A percentile compares a stretch with the other conserved stretches of the same genome.
phyloP scores from a whole-genome alignment of 2,113 vertebrate genomes.

The Dipodomys merriami region DNA sequence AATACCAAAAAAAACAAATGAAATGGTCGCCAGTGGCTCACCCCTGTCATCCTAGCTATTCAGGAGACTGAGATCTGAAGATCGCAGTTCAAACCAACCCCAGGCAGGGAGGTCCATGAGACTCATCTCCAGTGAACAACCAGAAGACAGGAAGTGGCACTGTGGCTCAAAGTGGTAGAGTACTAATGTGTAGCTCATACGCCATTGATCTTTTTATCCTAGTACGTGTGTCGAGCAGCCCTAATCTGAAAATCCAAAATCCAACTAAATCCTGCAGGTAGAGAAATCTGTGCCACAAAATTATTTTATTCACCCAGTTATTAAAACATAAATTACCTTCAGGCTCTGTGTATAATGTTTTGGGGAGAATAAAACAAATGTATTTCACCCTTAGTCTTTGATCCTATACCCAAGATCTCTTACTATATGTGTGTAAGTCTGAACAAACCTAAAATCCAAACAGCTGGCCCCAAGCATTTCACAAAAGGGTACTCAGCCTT shows the following conservation, averaged over 20 bases:
- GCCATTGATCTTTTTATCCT: background rate
- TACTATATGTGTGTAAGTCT: background rate
- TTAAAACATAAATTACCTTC: background rate
- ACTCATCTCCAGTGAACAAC: too few relatives aligned
- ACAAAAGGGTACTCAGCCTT: too few relatives aligned
- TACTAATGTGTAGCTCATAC: background rate
- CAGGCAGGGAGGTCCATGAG: too few relatives aligned
- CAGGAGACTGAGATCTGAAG: too few relatives aligned
- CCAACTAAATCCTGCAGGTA: background rate
- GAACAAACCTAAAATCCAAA: background rate
- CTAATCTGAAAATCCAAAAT: background rate
- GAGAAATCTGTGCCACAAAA: background rate
- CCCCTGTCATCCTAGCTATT: too few relatives aligned
- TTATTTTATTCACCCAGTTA: background rate
- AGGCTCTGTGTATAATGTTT: background rate
- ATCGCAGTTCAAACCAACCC: too few relatives aligned
- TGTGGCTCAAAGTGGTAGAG: too few relatives aligned
- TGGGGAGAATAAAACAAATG: background rate
- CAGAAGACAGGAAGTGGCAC: too few relatives aligned
- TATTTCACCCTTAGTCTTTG: background rate
- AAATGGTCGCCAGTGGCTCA: too few relatives aligned
- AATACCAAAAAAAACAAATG: background rate
- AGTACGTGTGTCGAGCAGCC: background rate
- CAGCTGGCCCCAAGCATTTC: background rate
- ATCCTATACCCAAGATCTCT: background rate